phyloP scores from a whole-genome alignment of 2,797 vertebrate species.

The Avahi laniger region DNA sequence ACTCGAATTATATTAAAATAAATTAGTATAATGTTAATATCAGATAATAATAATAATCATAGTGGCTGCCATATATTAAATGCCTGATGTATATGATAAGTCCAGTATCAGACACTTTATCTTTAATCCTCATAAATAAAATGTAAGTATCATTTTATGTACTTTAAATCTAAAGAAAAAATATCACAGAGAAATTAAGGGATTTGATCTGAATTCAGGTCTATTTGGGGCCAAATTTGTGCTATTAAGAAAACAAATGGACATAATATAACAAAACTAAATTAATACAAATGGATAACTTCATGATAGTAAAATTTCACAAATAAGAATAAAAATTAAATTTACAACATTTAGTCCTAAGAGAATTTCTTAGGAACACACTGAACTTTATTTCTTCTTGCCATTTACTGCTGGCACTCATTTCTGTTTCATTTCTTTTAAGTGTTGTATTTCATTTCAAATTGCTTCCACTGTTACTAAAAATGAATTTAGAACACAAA shows the following conservation, averaged over 20 bases:
- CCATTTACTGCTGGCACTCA: rapidly evolving
- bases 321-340: slow-evolving; percentile 30
- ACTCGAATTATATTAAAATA: not conserved
- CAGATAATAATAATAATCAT: not conserved
- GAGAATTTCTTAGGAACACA: not conserved
- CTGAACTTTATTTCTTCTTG: not conserved
- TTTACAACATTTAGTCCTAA: not conserved
- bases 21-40: not conserved
- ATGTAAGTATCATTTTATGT: not conserved
- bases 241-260: not conserved
- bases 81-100: not conserved
- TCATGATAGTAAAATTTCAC: not conserved
- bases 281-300: not conserved
- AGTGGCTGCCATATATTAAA: not conserved
- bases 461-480: slow-evolving; percentile 54
- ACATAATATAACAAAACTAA: not conserved
- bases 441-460: slow-evolving; percentile 61
- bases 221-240: not conserved
- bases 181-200: not conserved
- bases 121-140: slow-evolving; percentile 9
- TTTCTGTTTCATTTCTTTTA: slow-evolving; percentile 44
- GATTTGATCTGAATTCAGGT: not conserved
- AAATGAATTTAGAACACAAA: slow-evolving; percentile 62
- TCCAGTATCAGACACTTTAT: not conserved
- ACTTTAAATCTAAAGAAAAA: not conserved